These are phyloP conservation scores for Malacosoma neustria DNA, from an alignment of 2,888 invertebrate genomes.

Conservation along the genomic window DNA sequence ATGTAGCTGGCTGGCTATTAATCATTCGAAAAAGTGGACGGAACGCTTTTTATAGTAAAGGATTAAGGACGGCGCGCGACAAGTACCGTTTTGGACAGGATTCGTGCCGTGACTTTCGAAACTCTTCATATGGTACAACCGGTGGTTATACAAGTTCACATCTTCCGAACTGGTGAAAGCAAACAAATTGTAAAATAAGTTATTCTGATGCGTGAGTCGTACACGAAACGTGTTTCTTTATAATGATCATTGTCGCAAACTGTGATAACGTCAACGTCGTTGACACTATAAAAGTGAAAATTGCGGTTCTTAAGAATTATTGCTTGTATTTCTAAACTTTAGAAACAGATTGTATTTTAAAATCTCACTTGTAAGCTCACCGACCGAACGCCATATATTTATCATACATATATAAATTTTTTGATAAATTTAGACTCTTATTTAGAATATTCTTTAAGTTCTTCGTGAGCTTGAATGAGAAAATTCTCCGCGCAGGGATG, in stretches of 20 bases:
- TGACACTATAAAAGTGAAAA: slow-evolving; percentile 1
- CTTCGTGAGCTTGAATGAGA: too few species aligned
- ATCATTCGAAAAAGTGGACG: neutral
- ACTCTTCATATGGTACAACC: slow-evolving; percentile 31
- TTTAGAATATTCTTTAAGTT: too few species aligned
- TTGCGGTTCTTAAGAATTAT: too few species aligned
- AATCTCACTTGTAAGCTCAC: too few species aligned
- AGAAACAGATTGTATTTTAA: too few species aligned
- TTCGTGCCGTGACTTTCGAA: slow-evolving; percentile 27
- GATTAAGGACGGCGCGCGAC: slow-evolving; percentile 3
- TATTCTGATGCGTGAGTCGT: slow-evolving; percentile 27
- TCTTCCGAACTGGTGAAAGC: slow-evolving; percentile 52
- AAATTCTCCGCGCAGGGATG: too few species aligned
- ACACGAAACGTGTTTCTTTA: slow-evolving; percentile 10
- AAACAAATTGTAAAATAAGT: slow-evolving; percentile 45
- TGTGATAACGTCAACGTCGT: slow-evolving; percentile 2
- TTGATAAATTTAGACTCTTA: too few species aligned
- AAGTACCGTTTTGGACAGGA: slow-evolving; percentile 7
- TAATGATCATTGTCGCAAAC: neutral
- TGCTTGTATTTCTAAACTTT: too few species aligned
- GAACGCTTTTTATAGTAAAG: slow-evolving; percentile 1
- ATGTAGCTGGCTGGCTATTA: neutral
- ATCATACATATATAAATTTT: too few species aligned
- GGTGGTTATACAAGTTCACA: slow-evolving; percentile 39
- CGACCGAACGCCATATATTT: too few species aligned